Evolutionary conservation across 2,888 invertebrate species (phyloP).

Genomic region (Cryptocheilus praepositus): DNA sequence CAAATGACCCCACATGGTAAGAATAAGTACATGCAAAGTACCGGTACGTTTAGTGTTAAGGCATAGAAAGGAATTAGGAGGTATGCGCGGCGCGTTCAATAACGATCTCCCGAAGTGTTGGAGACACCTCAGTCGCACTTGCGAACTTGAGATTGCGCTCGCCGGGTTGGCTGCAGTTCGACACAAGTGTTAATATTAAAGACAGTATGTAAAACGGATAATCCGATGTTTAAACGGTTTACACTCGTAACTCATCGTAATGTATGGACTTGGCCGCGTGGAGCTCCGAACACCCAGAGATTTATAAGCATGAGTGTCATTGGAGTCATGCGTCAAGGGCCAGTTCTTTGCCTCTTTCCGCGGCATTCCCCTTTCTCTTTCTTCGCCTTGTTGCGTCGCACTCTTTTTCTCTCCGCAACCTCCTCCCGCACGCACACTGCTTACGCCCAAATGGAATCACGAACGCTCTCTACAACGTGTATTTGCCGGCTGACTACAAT

Average conservation of each 20-base stretch:
- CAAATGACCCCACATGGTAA: no score
- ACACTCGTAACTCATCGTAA: conserved; percentile 73
- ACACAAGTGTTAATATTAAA: conserved; percentile 69
- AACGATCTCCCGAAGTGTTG: no score
- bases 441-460: neutral
- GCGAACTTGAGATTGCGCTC: conserved; percentile 23
- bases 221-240: conserved; percentile 73
- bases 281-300: conserved; percentile 64
- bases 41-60: no score
- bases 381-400: neutral
- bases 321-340: conserved; percentile 70
- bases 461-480: neutral
- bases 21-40: no score
- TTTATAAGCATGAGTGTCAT: conserved; percentile 73
- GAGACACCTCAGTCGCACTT: no score
- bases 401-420: neutral
- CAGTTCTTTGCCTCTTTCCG: conserved; percentile 22
- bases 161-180: conserved; percentile 44
- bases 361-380: conserved; percentile 11
- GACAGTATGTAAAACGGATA: conserved; percentile 72
- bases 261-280: conserved; percentile 68
- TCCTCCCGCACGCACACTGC: neutral
- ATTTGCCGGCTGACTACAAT: no score
- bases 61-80: no score
- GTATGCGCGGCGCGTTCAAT: no score